Conservation (phyloP, 2,888 invertebrate species). For the Dolichopus griseipennis region DNA sequence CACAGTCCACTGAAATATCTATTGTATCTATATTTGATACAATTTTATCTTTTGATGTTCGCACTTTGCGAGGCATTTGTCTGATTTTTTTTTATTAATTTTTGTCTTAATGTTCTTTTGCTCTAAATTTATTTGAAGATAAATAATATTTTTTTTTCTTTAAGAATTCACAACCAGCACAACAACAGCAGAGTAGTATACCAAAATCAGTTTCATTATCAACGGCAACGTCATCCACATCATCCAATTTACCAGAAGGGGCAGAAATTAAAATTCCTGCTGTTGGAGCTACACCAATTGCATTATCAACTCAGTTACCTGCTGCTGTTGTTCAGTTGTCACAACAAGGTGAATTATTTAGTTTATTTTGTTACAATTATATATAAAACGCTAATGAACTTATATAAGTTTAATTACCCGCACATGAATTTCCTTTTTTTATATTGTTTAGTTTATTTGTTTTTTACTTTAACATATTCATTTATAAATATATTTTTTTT, state of each 20-base stretch:
- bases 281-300: constrained; percentile 51
- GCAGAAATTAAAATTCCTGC: constrained; percentile 54
- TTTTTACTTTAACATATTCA: too few relatives aligned
- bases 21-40: constrained; percentile 29
- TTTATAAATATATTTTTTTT: neutral
- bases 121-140: neutral
- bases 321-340: constrained; percentile 54
- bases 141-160: neutral
- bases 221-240: neutral
- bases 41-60: constrained; percentile 26
- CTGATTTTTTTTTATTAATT: constrained; percentile 24
- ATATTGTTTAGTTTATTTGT: too few relatives aligned
- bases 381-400: neutral
- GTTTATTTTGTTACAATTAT: constrained; percentile 11
- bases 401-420: neutral
- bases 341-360: constrained; percentile 47
- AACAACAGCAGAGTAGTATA: neutral
- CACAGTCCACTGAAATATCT: constrained; percentile 26
- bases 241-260: constrained; percentile 36
- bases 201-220: neutral
- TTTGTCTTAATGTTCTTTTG: neutral
- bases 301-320: constrained; percentile 52
- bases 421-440: neutral
- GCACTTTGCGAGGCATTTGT: constrained; percentile 33
- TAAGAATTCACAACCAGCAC: constrained; percentile 9